These are phyloP conservation scores for Bostrychus sinensis DNA, from an alignment of 2,113 vertebrate species.

Conservation along the genomic window DNA sequence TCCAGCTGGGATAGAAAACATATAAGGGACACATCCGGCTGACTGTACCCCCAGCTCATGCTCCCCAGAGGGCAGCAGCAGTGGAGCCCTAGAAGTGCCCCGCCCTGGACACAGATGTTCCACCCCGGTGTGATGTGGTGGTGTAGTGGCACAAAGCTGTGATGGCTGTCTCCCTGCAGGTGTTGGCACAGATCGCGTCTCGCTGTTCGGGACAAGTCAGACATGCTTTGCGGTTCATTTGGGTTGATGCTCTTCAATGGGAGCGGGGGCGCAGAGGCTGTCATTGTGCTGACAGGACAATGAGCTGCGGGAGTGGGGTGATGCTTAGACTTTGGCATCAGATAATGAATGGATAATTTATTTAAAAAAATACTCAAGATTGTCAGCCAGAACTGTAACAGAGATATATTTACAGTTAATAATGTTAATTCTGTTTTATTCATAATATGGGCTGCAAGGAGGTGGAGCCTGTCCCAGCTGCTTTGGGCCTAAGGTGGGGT, in stretches of 20 bases:
- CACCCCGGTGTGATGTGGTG: constrained; percentile 40
- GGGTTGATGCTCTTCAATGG: constrained; percentile 30
- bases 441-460: no score
- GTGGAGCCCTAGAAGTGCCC: constrained; percentile 58
- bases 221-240: constrained; percentile 44
- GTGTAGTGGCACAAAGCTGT: constrained; percentile 19
- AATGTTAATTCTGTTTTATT: no score
- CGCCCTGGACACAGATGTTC: constrained; percentile 73
- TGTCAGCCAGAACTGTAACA: no score
- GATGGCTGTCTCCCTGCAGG: constrained; percentile 52
- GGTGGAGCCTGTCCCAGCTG: no score
- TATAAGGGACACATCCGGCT: constrained; percentile 42
- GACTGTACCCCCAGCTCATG: constrained; percentile 43
- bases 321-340: constrained; percentile 6
- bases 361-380: no score
- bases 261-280: constrained; percentile 4
- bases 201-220: constrained; percentile 46
- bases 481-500: no score
- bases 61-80: constrained; percentile 63
- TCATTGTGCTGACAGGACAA: constrained; percentile 34
- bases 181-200: constrained; percentile 39
- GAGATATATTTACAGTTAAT: no score
- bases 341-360: no score
- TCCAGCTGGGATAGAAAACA: constrained; percentile 54
- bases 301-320: constrained; percentile 11